A percentile compares a stretch with the other conserved stretches of the same genome.
Conservation (phyloP, 2,797 vertebrate species). For the Chelon auratus region DNA sequence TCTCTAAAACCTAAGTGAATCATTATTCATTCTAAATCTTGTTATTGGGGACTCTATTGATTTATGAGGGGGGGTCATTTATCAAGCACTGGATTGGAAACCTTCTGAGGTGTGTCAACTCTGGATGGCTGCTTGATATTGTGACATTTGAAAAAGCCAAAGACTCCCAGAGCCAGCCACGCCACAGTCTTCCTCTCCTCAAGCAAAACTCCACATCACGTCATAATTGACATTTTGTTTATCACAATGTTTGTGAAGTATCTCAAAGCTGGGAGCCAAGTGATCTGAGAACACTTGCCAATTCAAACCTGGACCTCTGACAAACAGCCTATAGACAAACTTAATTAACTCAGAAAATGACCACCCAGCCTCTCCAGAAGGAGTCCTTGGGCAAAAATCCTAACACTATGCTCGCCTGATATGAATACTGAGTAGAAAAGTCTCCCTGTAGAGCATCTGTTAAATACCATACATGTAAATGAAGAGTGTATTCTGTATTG, state of each 20-base stretch:
- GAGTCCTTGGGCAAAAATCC: constrained; percentile 23
- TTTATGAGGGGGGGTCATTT: neutral
- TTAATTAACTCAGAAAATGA: constrained; percentile 57
- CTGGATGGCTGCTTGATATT: constrained; percentile 5
- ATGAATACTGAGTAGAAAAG: constrained; percentile 45
- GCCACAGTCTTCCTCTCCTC: constrained; percentile 1
- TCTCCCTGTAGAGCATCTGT: neutral
- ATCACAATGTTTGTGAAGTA: constrained; percentile 31
- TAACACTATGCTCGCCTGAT: constrained; percentile 3
- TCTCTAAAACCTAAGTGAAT: neutral
- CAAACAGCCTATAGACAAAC: constrained; percentile 58
- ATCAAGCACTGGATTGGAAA: neutral
- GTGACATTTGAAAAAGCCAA: constrained; percentile 56
- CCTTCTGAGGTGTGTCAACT: neutral
- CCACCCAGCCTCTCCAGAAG: constrained; percentile 29
- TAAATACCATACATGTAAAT: constrained; percentile 21
- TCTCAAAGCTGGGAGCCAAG: constrained; percentile 17
- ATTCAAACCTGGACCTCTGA: constrained; percentile 45
- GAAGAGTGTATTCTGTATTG: neutral
- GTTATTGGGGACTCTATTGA: neutral
- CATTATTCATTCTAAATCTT: neutral
- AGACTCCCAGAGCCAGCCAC: neutral
- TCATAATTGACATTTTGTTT: constrained; percentile 61
- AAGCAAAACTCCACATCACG: constrained; percentile 3
- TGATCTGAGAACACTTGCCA: constrained; percentile 27